These are phyloP conservation scores for Loris lydekkerianus DNA, from an alignment of 2,797 vertebrate species.

Conservation along the genomic window DNA sequence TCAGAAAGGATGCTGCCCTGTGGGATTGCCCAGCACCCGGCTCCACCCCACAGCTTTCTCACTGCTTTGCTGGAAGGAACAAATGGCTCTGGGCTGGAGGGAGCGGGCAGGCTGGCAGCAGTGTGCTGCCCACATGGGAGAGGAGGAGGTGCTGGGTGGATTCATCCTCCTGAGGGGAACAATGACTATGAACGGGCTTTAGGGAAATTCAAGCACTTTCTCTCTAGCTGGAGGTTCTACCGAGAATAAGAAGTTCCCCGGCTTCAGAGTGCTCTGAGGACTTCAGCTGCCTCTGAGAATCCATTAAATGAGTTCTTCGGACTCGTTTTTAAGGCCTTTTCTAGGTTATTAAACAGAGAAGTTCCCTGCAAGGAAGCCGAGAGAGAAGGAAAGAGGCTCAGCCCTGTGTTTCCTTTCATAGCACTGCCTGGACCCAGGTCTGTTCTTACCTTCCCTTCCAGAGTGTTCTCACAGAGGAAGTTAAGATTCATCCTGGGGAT, in stretches of 20 bases:
- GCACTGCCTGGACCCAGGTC: background rate
- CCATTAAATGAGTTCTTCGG: accelerated
- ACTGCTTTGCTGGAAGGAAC: background rate
- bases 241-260: too few relatives aligned
- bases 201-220: background rate
- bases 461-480: background rate
- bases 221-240: background rate
- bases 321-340: accelerated
- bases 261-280: background rate
- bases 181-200: background rate
- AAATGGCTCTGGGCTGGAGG: background rate
- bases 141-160: background rate
- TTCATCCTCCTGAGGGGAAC: background rate
- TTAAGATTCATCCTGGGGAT: background rate
- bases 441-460: background rate
- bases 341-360: background rate
- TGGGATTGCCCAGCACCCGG: accelerated
- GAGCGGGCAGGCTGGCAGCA: background rate
- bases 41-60: background rate
- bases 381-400: accelerated
- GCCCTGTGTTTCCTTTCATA: accelerated
- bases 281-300: background rate
- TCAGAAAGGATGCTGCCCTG: background rate
- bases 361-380: background rate
- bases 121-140: background rate